Conservation (phyloP, 1,140 invertebrate species). For the Vanessa tameamea region DNA sequence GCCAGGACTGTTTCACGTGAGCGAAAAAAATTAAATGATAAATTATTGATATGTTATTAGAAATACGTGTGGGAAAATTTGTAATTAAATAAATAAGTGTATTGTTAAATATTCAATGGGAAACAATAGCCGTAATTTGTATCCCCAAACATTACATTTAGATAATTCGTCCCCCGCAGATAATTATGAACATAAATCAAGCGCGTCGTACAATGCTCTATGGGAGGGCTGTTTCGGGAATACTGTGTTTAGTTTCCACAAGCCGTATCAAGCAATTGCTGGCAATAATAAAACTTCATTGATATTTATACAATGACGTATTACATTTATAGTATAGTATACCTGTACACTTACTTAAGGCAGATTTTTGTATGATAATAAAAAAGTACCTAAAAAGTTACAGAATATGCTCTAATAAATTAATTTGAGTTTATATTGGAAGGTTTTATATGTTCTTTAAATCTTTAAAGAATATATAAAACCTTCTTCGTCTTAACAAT, state of each 20-base stretch:
- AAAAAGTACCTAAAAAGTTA: no score
- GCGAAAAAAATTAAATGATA: not conserved
- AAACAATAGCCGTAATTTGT: slow-evolving; percentile 36
- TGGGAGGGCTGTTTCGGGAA: slow-evolving; percentile 29
- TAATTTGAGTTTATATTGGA: no score
- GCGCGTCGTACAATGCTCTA: slow-evolving; percentile 26
- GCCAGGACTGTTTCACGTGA: no score
- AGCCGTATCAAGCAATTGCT: slow-evolving; percentile 1
- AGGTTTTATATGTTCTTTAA: no score
- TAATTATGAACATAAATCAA: slow-evolving; percentile 37
- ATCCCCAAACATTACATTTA: slow-evolving; percentile 26
- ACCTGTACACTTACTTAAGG: no score
- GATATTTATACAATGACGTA: no score
- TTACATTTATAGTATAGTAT: no score
- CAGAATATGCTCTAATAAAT: no score
- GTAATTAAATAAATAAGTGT: slow-evolving; percentile 22
- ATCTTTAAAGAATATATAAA: no score
- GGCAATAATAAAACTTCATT: slow-evolving; percentile 6
- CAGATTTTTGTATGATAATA: no score
- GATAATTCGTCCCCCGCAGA: slow-evolving; percentile 34
- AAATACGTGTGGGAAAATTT: slow-evolving; percentile 10
- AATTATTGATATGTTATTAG: not conserved
- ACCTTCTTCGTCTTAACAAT: no score
- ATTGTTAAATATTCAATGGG: slow-evolving; percentile 19
- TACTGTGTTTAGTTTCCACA: slow-evolving; percentile 26